Conservation (phyloP, 2,113 vertebrate species). For the Gila orcuttii region DNA sequence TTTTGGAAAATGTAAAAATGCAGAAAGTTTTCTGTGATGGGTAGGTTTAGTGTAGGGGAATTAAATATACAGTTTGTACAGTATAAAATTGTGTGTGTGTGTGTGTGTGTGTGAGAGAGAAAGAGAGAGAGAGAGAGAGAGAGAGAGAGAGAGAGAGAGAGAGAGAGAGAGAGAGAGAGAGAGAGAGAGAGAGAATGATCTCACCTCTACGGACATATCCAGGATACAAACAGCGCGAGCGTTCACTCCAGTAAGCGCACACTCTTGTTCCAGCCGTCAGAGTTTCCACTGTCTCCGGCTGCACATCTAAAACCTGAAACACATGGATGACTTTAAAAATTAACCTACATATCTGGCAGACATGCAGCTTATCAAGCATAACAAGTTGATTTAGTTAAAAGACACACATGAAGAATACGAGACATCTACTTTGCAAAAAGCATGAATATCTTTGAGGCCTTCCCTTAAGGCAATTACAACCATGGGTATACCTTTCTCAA, state of each 20-base stretch:
- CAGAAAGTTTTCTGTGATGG: too few relatives aligned
- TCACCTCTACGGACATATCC: constrained; percentile 91
- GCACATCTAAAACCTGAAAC: constrained; percentile 86
- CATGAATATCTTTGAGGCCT: constrained; percentile 22
- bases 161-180: too few relatives aligned
- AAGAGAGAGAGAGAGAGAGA: too few relatives aligned
- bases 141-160: too few relatives aligned
- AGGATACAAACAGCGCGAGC: constrained; percentile 92
- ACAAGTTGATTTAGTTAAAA: constrained; percentile 24
- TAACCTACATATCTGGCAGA: neutral
- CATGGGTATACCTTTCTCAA: constrained; percentile 32
- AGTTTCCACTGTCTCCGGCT: constrained; percentile 82
- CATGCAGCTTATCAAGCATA: constrained; percentile 14
- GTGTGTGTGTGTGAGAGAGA: too few relatives aligned
- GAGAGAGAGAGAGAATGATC: constrained; percentile 23
- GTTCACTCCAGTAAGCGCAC: constrained; percentile 97
- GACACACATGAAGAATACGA: neutral
- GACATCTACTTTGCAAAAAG: neutral
- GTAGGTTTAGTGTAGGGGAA: too few relatives aligned
- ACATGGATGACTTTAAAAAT: constrained; percentile 25
- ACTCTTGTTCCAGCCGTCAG: constrained; percentile 86
- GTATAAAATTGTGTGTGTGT: too few relatives aligned
- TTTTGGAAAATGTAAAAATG: too few relatives aligned
- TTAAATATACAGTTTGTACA: too few relatives aligned
- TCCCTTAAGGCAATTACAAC: constrained; percentile 16